Conservation (phyloP, 2,888 invertebrate genomes). For the Archips crataeganus region DNA sequence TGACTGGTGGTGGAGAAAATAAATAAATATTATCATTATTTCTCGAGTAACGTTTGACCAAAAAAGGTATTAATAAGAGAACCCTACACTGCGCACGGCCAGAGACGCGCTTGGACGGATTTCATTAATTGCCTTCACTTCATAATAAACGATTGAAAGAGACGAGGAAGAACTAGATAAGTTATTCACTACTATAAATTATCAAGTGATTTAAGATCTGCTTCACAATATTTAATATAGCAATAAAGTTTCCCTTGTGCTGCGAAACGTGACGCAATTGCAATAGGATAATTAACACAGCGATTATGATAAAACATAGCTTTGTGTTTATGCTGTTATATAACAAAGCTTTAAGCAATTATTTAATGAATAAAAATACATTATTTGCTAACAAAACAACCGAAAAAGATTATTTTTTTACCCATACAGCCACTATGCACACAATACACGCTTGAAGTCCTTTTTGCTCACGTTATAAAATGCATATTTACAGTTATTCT, state of each 20-base stretch:
- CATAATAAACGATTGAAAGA: not conserved
- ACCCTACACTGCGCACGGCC: too few species aligned
- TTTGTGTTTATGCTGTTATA: constrained; percentile 8
- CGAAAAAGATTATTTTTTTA: too few species aligned
- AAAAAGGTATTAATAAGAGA: too few species aligned
- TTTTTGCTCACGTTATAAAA: too few species aligned
- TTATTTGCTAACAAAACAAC: too few species aligned
- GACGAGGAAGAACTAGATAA: not conserved
- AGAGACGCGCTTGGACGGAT: not conserved
- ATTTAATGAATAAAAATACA: too few species aligned
- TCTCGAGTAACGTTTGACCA: too few species aligned
- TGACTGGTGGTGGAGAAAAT: too few species aligned
- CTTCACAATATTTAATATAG: not conserved
- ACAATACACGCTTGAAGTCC: too few species aligned
- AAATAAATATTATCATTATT: too few species aligned
- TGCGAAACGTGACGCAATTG: constrained; percentile 6
- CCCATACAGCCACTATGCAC: too few species aligned
- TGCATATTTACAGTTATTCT: too few species aligned
- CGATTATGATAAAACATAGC: constrained; percentile 2
- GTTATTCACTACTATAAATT: constrained; percentile 1
- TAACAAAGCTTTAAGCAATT: not conserved
- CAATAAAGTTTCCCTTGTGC: constrained; percentile 6
- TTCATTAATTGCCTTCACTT: not conserved
- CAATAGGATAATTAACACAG: constrained; percentile 4
- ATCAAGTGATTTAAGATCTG: not conserved